Percentiles rank a stretch among this genome's conserved stretches.
These are phyloP conservation scores for Branchipolynoe longqiensis DNA, from an alignment of 2,888 invertebrate genomes.

Conservation along the genomic window DNA sequence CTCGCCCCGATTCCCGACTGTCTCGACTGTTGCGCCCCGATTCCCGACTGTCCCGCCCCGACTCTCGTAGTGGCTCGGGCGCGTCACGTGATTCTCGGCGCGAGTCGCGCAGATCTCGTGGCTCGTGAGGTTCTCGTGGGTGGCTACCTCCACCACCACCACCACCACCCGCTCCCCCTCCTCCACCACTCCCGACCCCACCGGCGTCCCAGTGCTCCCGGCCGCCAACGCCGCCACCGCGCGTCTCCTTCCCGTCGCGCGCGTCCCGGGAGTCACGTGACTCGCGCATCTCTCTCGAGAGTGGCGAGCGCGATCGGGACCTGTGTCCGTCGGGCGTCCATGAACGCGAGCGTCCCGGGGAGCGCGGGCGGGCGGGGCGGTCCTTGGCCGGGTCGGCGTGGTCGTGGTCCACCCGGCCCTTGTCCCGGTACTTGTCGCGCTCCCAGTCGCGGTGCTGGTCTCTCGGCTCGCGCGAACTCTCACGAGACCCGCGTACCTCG, in stretches of 20 bases:
- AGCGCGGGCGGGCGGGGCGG: constrained; percentile 51
- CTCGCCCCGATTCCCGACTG: constrained; percentile 48
- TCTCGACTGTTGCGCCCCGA: not conserved
- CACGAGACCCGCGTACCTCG: constrained; percentile 9
- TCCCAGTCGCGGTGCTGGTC: constrained; percentile 57
- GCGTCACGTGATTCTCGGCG: constrained; percentile 15
- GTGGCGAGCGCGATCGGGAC: constrained; percentile 62
- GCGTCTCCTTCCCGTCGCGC: not conserved
- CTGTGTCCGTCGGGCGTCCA: constrained; percentile 65
- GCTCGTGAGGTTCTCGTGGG: constrained; percentile 4
- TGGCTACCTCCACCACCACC: too few species aligned
- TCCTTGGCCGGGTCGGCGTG: constrained; percentile 42
- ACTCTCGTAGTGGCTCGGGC: constrained; percentile 41
- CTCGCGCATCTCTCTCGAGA: constrained; percentile 8
- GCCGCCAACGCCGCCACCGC: not conserved
- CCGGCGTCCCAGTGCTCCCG: constrained; percentile 49
- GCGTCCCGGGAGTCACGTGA: constrained; percentile 43
- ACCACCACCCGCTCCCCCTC: too few species aligned
- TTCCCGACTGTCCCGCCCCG: constrained; percentile 51
- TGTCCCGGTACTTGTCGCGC: constrained; percentile 57
- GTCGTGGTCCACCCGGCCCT: constrained; percentile 45
- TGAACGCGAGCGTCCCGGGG: constrained; percentile 58
- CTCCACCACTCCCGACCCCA: too few species aligned
- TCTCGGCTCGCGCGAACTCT: constrained; percentile 43
- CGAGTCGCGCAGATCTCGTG: constrained; percentile 25